Conservation (phyloP, 1,140 invertebrate genomes). For the Ostrea denselamellosa region DNA sequence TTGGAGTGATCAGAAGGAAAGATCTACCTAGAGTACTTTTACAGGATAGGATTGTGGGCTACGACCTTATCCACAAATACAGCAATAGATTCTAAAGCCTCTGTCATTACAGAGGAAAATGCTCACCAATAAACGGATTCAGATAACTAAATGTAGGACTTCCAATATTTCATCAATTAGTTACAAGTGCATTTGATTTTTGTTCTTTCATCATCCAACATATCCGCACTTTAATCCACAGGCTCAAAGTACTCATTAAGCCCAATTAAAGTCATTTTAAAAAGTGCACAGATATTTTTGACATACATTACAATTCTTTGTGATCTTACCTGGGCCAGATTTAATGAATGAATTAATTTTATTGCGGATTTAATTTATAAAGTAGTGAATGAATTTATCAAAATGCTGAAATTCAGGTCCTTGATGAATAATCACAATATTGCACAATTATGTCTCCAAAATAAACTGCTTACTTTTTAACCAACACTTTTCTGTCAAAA, state of each 20-base stretch:
- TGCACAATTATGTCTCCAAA: too few relatives aligned
- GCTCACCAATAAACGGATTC: not conserved
- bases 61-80: not conserved
- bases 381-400: too few relatives aligned
- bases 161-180: slow-evolving; percentile 5
- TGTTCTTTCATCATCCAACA: not conserved
- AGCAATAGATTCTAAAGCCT: not conserved
- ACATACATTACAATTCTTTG: not conserved
- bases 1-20: not conserved
- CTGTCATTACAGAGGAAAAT: not conserved
- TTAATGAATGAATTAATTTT: slow-evolving; percentile 26
- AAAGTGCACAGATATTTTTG: slow-evolving; percentile 31
- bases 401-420: too few relatives aligned
- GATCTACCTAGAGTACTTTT: not conserved
- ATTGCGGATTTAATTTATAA: too few relatives aligned
- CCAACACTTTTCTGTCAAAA: too few relatives aligned
- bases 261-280: not conserved
- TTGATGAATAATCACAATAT: too few relatives aligned
- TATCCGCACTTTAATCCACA: not conserved
- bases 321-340: not conserved
- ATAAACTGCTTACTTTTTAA: too few relatives aligned
- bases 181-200: not conserved
- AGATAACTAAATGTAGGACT: not conserved
- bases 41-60: not conserved
- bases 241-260: not conserved